Evolutionary conservation across 2,113 vertebrate species (phyloP).

Genomic region (Gallinago undulata): DNA sequence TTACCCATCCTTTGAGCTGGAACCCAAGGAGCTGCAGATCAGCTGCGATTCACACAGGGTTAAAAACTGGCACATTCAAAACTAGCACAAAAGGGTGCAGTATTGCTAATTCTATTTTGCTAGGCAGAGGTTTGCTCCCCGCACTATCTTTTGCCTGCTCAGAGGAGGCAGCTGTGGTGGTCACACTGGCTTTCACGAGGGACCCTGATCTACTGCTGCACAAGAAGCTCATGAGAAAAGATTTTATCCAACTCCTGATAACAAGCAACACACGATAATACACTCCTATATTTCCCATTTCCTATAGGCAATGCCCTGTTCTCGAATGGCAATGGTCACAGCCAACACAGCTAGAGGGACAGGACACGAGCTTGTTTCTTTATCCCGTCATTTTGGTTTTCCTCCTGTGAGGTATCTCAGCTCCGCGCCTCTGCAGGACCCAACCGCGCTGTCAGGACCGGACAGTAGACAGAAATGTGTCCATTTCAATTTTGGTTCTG

Average conservation of each 20-base stretch:
- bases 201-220: neutral
- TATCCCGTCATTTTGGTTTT: neutral
- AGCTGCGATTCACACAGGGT: neutral
- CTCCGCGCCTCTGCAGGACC: neutral
- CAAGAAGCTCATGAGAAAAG: neutral
- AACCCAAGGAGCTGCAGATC: neutral
- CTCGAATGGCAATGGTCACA: neutral
- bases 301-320: neutral
- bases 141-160: accelerated
- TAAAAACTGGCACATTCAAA: neutral
- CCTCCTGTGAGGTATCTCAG: slow-evolving; percentile 1
- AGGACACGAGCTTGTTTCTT: neutral
- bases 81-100: neutral
- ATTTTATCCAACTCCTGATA: neutral
- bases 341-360: neutral
- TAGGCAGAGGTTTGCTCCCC: neutral
- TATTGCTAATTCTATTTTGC: accelerated
- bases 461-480: slow-evolving; percentile 59
- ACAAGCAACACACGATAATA: neutral
- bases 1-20: neutral
- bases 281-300: neutral
- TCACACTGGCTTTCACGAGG: neutral
- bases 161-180: neutral
- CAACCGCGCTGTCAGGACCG: neutral
- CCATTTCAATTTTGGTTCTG: slow-evolving; percentile 42